phyloP scores from a whole-genome alignment of 2,113 vertebrate genomes.

The Trichomycterus rosablanca region DNA sequence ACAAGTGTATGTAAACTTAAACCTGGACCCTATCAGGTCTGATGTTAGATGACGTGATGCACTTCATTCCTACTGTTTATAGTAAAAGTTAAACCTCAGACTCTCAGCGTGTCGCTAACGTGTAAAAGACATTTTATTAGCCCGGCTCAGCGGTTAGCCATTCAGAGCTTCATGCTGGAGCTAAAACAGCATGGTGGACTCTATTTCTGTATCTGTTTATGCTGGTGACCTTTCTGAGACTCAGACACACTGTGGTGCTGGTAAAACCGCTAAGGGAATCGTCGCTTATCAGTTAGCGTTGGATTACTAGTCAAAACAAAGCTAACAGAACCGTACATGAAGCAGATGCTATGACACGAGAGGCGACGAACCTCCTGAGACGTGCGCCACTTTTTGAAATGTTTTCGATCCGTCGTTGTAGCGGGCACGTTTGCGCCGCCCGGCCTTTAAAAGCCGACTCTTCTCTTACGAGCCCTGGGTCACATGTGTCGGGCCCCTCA shows the following conservation, averaged over 20 bases:
- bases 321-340: constrained; percentile 7
- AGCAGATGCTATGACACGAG: background rate
- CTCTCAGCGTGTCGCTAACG: background rate
- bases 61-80: no score
- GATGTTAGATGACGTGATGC: no score
- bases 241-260: constrained; percentile 29
- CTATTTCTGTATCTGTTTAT: constrained; percentile 67
- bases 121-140: constrained; percentile 42
- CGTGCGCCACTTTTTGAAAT: background rate
- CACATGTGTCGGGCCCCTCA: constrained; percentile 9
- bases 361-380: no score
- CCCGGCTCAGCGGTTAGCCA: constrained; percentile 22
- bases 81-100: no score
- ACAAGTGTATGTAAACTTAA: no score
- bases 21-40: no score
- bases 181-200: constrained; percentile 52
- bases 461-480: constrained; percentile 12
- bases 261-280: constrained; percentile 54
- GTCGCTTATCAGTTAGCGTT: constrained; percentile 51
- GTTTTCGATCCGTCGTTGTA: background rate
- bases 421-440: background rate
- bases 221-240: constrained; percentile 52
- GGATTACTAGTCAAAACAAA: constrained; percentile 35
- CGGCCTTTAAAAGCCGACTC: constrained; percentile 4
- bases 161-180: constrained; percentile 38